These are phyloP conservation scores for Pedionomus torquatus DNA, from an alignment of 2,113 vertebrate species.

Conservation along the genomic window DNA sequence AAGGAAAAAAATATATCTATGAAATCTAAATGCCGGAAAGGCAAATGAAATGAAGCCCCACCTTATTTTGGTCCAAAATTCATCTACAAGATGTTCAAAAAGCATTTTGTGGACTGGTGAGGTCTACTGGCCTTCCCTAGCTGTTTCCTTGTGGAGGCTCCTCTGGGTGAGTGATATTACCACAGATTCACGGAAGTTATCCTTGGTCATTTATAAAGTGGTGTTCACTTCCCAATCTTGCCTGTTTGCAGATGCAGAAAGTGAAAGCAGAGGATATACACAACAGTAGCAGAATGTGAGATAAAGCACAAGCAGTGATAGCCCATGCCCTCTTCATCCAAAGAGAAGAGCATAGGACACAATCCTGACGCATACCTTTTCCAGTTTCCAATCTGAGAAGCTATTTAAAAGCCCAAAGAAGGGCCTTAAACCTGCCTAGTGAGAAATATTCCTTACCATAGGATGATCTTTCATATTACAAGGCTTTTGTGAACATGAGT, in stretches of 20 bases:
- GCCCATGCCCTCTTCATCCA: background rate
- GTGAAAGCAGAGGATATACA: background rate
- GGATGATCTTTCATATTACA: accelerated
- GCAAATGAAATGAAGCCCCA: background rate
- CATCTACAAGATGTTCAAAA: background rate
- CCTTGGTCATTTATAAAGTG: background rate
- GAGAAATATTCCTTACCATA: background rate
- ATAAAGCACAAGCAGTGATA: background rate
- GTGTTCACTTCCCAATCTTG: background rate
- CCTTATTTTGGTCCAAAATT: background rate
- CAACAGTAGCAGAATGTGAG: background rate
- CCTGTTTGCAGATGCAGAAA: background rate
- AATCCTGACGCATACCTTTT: background rate
- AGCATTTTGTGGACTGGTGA: background rate
- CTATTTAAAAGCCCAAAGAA: background rate
- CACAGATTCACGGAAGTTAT: background rate
- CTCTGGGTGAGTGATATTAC: background rate
- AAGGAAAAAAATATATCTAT: background rate
- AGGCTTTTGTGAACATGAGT: background rate
- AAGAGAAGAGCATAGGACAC: background rate
- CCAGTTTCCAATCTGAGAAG: background rate
- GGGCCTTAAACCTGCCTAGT: background rate
- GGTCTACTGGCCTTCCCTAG: background rate
- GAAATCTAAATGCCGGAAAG: background rate
- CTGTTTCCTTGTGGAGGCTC: background rate